Percentiles rank a stretch among this genome's conserved stretches.
Evolutionary conservation across 2,113 vertebrate species (phyloP).

Genomic region (Heliornis fulica): DNA sequence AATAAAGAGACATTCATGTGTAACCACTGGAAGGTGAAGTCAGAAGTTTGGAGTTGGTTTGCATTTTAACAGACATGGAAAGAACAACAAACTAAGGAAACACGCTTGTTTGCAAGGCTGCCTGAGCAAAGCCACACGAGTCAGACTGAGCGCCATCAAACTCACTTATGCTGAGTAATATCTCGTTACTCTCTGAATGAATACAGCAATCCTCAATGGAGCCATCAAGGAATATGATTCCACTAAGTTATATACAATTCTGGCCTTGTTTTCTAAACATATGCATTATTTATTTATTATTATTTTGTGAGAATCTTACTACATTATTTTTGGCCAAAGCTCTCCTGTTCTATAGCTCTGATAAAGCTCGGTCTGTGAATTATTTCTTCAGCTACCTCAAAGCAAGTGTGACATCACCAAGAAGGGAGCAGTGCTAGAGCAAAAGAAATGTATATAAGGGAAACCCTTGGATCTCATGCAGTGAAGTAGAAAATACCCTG

Average conservation of each 20-base stretch:
- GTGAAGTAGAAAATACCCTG: neutral
- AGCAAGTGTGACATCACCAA: neutral
- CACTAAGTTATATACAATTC: neutral
- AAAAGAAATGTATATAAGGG: neutral
- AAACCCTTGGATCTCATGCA: neutral
- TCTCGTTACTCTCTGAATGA: neutral
- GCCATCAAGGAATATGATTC: neutral
- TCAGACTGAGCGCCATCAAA: constrained; percentile 15
- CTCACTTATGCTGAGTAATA: neutral
- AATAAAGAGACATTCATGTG: neutral
- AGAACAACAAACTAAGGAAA: neutral
- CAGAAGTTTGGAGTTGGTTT: neutral
- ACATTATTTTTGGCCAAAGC: neutral
- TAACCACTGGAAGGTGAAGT: neutral
- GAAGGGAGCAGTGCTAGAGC: neutral
- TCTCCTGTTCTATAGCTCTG: neutral
- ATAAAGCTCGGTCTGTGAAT: neutral
- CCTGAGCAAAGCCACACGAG: neutral
- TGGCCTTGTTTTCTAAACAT: constrained; percentile 13
- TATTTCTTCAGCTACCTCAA: constrained; percentile 6
- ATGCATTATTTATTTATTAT: neutral
- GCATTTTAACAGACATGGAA: neutral
- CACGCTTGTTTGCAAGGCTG: neutral
- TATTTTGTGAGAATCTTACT: neutral
- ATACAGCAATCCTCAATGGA: neutral